Base-by-base conservation (phyloP, 2,113 vertebrate species). In the Onychorhynchus coronatus region DNA sequence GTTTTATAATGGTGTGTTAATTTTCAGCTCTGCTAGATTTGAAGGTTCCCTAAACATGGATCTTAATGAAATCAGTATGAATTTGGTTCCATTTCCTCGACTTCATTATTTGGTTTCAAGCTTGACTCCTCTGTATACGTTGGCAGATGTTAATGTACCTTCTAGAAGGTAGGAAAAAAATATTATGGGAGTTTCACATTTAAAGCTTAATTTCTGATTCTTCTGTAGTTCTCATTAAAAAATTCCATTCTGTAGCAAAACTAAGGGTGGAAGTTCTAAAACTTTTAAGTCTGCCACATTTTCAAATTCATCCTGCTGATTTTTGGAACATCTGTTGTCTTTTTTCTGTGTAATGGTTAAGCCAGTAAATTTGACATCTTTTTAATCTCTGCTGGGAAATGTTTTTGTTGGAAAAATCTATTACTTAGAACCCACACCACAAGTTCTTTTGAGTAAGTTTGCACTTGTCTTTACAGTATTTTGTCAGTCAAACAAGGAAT, bases 21-120 rank as follows among this genome's bases (percentile, higher is more conserved):
- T 92, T 81, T 97, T 91, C 95, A 99, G 99, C 95, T 99, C 99
- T 22, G 97, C 99, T 13, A 99, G 99, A 41, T 99, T 99, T 97
- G 99, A 99, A 88, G 99, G 99, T 21, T 99, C 99, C 14, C 98
- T 99, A 91, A 99, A 99, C 95, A 99, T 99, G 99, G 99, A 99
- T 97, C 98, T 99, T 94, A 99, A 99, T 96, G 99, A 99, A 98
- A 99, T 99, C 62, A 98, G 98, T 81, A 99, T 99, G 99, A 99
- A 99, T 96, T 97, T 99, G 97, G 99, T 99, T 78, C 99, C 99
- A 5, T 99, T 99, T 97, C 99, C 99, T 61, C 98, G 97, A 42
- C 97, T 99, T 80, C 99, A 99, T 97, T 99, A 99, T 96, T 98
- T 99, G 72, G 98, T 99, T 89, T 98, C 99, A 84, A 99, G 99